These are phyloP conservation scores for Petrophora chlorosata DNA, from an alignment of 2,888 invertebrate genomes.

Conservation along the genomic window DNA sequence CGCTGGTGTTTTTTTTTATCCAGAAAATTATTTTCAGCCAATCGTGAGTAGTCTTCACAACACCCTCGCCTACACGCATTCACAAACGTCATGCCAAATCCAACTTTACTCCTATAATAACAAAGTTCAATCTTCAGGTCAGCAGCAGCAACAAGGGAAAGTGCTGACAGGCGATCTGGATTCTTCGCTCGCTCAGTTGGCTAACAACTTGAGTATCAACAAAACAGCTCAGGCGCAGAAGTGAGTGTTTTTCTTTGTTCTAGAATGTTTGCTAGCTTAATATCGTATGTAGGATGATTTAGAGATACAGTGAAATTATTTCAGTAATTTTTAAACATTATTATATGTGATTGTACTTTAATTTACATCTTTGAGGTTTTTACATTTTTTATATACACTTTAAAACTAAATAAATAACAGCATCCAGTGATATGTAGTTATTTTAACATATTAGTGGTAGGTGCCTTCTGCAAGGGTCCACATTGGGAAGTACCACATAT, in stretches of 20 bases:
- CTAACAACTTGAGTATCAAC: constrained; percentile 95
- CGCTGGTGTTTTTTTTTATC: not conserved
- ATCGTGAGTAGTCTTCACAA: too few species aligned
- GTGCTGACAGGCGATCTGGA: constrained; percentile 97
- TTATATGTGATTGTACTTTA: too few species aligned
- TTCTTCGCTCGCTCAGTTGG: constrained; percentile 95
- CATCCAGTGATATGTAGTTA: too few species aligned
- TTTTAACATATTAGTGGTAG: too few species aligned
- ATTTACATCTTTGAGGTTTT: too few species aligned
- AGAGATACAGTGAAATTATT: constrained; percentile 7
- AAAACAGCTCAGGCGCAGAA: constrained; percentile 88
- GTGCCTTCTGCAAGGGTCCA: too few species aligned
- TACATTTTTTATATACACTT: too few species aligned
- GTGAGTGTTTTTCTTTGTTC: constrained; percentile 79
- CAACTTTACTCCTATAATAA: constrained; percentile 14
- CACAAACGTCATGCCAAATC: constrained; percentile 1
- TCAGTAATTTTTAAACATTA: too few species aligned
- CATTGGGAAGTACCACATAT: too few species aligned
- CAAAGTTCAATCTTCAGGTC: constrained; percentile 52
- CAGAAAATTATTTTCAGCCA: not conserved
- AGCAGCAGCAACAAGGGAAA: constrained; percentile 83
- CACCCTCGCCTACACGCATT: too few species aligned
- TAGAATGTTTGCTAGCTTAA: constrained; percentile 1
- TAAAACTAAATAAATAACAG: too few species aligned
- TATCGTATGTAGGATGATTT: constrained; percentile 23